phyloP scores from a whole-genome alignment of 2,113 vertebrate species.

The Podarcis muralis region DNA sequence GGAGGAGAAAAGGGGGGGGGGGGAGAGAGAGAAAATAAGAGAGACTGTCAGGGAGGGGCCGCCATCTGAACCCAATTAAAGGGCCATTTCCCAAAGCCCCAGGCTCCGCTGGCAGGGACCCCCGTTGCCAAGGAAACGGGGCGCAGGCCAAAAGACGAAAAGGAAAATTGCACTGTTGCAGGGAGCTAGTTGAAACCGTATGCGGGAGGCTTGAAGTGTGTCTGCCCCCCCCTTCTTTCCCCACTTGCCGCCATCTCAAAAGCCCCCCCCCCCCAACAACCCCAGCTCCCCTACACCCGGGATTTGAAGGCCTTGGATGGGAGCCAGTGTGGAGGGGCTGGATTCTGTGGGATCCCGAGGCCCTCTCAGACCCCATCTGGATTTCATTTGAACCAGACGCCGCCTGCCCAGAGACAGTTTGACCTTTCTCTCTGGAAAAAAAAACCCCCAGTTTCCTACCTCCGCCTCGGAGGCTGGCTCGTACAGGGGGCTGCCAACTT shows the following conservation, averaged over 20 bases:
- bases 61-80: constrained; percentile 75
- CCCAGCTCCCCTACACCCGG: neutral
- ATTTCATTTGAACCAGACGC: constrained; percentile 32
- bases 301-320: neutral
- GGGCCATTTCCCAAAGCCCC: constrained; percentile 68
- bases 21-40: neutral
- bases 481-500: neutral
- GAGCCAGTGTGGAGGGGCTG: constrained; percentile 6
- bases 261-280: neutral
- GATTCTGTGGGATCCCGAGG: constrained; percentile 9
- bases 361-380: constrained; percentile 13
- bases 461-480: neutral
- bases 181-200: neutral
- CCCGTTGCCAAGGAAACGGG: constrained; percentile 68
- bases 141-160: constrained; percentile 17
- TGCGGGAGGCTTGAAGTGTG: neutral
- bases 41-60: constrained; percentile 45
- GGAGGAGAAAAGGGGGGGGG: neutral
- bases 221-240: neutral
- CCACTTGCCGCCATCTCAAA: neutral
- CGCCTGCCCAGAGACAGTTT: constrained; percentile 28
- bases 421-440: constrained; percentile 27
- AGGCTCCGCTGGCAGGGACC: constrained; percentile 66
- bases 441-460: constrained; percentile 19
- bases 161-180: neutral